These are phyloP conservation scores for Microcebus murinus DNA, from an alignment of 2,113 vertebrate species.

Conservation along the genomic window DNA sequence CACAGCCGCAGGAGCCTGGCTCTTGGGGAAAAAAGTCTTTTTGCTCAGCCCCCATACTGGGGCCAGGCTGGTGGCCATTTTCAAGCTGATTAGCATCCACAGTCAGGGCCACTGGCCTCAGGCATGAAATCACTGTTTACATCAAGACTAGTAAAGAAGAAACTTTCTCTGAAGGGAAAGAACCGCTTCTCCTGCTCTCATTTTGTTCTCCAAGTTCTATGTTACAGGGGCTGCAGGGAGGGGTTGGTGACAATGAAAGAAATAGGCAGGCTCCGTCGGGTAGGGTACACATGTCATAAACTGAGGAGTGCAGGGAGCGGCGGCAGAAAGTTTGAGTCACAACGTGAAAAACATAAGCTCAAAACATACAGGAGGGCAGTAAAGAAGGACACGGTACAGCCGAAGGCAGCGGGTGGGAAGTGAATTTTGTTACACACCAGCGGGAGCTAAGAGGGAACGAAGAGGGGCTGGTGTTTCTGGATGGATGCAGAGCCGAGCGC, in stretches of 20 bases:
- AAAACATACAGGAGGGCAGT: background rate
- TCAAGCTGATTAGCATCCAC: background rate
- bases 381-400: conserved; percentile 25
- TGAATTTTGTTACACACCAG: background rate
- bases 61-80: background rate
- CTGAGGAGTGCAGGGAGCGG: fast-evolving
- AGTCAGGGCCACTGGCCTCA: background rate
- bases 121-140: background rate
- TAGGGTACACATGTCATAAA: background rate
- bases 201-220: background rate
- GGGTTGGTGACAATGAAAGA: conserved; percentile 46
- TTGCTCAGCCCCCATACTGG: background rate
- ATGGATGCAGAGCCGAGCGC: conserved; percentile 54
- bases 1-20: background rate
- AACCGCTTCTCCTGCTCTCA: background rate
- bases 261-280: background rate
- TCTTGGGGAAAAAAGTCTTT: background rate
- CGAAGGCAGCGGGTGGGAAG: background rate
- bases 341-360: background rate
- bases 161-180: background rate
- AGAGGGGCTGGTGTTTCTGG: background rate
- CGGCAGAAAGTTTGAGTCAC: background rate
- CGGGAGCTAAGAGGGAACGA: background rate
- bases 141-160: background rate
- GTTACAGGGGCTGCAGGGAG: conserved; percentile 40